Conservation (phyloP, 2,113 vertebrate species). For the Thermophis baileyi region DNA sequence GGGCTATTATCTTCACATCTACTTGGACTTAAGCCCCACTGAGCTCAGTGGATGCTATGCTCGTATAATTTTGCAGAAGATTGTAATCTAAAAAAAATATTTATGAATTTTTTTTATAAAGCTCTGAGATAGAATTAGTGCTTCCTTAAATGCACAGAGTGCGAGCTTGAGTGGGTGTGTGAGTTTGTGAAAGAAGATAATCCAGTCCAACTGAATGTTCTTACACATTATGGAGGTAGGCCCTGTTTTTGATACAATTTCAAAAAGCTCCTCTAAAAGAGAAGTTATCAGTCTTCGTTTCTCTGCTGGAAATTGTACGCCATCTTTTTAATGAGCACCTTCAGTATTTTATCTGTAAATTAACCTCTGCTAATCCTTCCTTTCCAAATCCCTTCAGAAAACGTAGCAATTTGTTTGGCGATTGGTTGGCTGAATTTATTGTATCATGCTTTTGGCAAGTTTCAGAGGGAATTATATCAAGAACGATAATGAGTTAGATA, state of each 20-base stretch:
- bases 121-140: not conserved
- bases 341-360: constrained; percentile 40
- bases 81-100: not conserved
- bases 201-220: not conserved
- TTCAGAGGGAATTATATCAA: constrained; percentile 48
- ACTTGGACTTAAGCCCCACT: not conserved
- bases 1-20: not conserved
- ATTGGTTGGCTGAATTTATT: constrained; percentile 48
- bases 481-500: constrained; percentile 47
- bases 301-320: not conserved
- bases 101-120: not conserved
- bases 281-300: not conserved
- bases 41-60: too few species aligned
- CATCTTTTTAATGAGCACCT: constrained; percentile 19
- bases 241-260: constrained; percentile 18
- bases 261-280: constrained; percentile 6
- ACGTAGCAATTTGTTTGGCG: constrained; percentile 40
- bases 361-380: constrained; percentile 36
- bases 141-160: not conserved
- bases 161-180: too few species aligned
- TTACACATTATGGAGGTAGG: not conserved
- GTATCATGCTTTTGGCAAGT: constrained; percentile 51
- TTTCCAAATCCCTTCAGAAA: constrained; percentile 35
- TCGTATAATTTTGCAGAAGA: not conserved
- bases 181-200: not conserved